Base-by-base conservation (phyloP, 2,113 vertebrate genomes). In the Microcebus murinus region DNA sequence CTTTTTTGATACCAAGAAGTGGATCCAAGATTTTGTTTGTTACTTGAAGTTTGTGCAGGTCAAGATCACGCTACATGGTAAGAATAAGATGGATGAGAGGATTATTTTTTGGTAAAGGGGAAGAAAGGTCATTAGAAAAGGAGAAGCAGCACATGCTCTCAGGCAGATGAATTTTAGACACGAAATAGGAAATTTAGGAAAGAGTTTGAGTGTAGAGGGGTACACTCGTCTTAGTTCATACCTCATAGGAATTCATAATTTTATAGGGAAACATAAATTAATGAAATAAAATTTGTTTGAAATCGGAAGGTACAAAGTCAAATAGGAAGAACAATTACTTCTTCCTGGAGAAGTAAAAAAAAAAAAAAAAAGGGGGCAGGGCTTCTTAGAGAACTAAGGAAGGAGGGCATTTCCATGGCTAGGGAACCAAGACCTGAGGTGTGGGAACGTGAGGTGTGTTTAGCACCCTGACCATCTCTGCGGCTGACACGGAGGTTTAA, bases 291-390 rank as follows among this genome's bases (percentile, higher is more conserved):
- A 74, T 45, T 45, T 61, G 39, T 48, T 13, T 91, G 23, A 27
- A 67, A 20, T 6, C 87, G 42, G 52, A 59, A 63, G 20, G 29
- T 29, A 59, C 18, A 67, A 70, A 31, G 68, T 92, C 50, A 68
- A 81, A 74, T 48, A 95, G 52, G 27, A 79, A 91, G 39, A n/a
- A 63, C 39, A 70, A 86, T 27, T 14, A 93, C 39, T 39, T 87
- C 34, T 79, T 79, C 7, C 31, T 42, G 61, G 34, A 59, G 68
- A 90, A 90, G 59, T 18, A 4, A 34, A 59, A 68, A 95, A 39
- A 63, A 42, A 42, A 42, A 42, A 42, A 42, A 42, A 42, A 42
- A 6, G 42, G 61, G 61, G 25, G 52, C 6, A 1, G 52, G 6
- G 14, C 34, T 79, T 63, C 14, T 70, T 79, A 71, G 27, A 42